These are phyloP conservation scores for Muscicapa adusta DNA, from an alignment of 2,113 vertebrate species.

Conservation along the genomic window DNA sequence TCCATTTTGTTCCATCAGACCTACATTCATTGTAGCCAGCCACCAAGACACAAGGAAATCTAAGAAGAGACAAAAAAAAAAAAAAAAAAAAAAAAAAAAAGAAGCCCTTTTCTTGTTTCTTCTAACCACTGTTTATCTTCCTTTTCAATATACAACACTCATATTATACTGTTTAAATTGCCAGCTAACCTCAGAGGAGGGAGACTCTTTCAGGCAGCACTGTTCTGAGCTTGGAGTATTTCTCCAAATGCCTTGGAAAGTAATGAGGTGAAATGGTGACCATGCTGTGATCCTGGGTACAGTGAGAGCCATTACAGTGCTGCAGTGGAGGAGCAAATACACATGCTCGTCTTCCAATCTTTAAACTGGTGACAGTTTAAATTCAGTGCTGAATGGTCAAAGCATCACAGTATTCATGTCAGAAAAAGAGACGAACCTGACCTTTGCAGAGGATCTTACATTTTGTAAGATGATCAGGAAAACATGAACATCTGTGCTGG, in stretches of 20 bases:
- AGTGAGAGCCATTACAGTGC: background rate
- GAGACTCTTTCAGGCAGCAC: background rate
- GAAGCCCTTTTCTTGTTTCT: background rate
- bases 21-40: background rate
- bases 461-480: background rate
- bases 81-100: accelerated
- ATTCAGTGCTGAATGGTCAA: background rate
- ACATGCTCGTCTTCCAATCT: background rate
- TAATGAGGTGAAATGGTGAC: background rate
- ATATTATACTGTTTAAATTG: background rate
- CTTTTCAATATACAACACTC: background rate
- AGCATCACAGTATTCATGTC: background rate
- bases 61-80: accelerated
- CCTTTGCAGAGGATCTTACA: background rate
- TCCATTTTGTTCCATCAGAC: background rate
- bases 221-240: background rate
- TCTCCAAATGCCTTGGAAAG: background rate
- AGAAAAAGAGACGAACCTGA: background rate
- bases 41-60: background rate
- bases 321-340: background rate
- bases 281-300: background rate
- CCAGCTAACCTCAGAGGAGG: background rate
- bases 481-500: background rate
- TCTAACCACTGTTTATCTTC: background rate
- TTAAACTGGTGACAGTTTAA: background rate